Conservation (phyloP, 2,113 vertebrate genomes). For the Calypte anna region DNA sequence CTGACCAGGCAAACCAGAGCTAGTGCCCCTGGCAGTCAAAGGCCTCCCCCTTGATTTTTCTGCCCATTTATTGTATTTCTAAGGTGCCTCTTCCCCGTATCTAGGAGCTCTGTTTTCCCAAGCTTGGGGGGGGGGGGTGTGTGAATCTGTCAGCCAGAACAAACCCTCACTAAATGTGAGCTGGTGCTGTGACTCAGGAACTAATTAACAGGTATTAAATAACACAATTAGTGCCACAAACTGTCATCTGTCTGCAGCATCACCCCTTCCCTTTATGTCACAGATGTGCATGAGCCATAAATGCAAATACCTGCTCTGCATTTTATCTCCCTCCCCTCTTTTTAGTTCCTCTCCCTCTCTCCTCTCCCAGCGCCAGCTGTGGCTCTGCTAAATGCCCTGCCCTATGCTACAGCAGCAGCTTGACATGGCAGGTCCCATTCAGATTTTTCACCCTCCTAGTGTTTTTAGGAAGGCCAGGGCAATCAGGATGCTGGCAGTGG, state of each 20-base stretch:
- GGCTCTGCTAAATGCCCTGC: not conserved
- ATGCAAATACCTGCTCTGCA: not conserved
- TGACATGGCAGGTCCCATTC: not conserved
- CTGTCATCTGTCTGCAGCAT: not conserved
- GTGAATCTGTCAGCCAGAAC: constrained; percentile 48
- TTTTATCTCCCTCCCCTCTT: not conserved
- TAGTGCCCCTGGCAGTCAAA: not conserved
- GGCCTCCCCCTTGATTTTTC: not conserved
- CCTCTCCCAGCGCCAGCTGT: not conserved
- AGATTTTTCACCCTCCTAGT: not conserved
- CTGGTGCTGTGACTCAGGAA: constrained; percentile 17
- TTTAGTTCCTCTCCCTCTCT: not conserved
- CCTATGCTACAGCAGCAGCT: not conserved
- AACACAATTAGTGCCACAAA: constrained; percentile 43
- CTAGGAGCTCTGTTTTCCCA: not conserved
- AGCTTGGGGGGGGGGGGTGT: not conserved
- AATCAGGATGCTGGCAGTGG: not conserved
- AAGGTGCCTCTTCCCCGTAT: not conserved
- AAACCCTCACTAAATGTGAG: constrained; percentile 2
- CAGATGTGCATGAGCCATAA: not conserved
- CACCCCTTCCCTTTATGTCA: not conserved
- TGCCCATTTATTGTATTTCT: not conserved
- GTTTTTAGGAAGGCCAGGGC: not conserved
- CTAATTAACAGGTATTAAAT: constrained; percentile 63
- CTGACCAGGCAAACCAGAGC: fast-evolving